Evolutionary conservation across 2,113 vertebrate genomes (phyloP), one percentile per base, ranked within the genome.

Genomic region (Sturnira hondurensis): DNA sequence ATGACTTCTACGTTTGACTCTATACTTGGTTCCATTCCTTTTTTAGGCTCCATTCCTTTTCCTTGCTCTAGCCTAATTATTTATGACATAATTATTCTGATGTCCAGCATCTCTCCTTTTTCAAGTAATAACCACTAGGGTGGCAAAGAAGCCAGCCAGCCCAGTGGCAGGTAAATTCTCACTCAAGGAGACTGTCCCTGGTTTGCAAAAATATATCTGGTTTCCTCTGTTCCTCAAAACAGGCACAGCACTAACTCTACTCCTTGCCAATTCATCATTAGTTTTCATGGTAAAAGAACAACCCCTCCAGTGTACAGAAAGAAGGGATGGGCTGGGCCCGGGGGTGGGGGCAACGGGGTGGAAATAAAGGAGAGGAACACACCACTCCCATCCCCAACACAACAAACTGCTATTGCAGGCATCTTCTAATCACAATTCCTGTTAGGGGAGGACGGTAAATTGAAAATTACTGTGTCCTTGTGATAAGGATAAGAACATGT

Each of bases 81-180:
- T 71, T 80, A 4, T 89, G 41, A 86, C 65, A 89, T n/a, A 80
- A 89, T 89, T 70, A 86, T 81, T 95, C 67, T 85, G 31, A 89
- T 86, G 41, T 76, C 36, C 20, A 89, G 45, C 38, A 84, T 65
- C 28, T 73, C 13, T 92, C 26, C 41, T 86, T 86, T 65, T 43
- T 80, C 41, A 68, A 31, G 63, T 81, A 47, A 19, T 86, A 85
- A 74, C 7, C 61, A 14, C 71, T 81, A 17, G 28, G 67, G 15
- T 89, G 17, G 45, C 41, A 93, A 92, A 52, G 65, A 86, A 67
- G 36, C n/a, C 41, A 94, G 33, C 16, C 26, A 43, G 76, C 45
- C 45, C 13, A 9, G 28, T 17, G 93, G 24, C 22, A 76, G 15
- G 28, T 74, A 96, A 93, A 26, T 93, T 86, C 50, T 78, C 77